Evolutionary conservation across 2,797 vertebrate species (phyloP), one percentile per base, ranked within the genome.

Genomic region (Acanthurus tractus): DNA sequence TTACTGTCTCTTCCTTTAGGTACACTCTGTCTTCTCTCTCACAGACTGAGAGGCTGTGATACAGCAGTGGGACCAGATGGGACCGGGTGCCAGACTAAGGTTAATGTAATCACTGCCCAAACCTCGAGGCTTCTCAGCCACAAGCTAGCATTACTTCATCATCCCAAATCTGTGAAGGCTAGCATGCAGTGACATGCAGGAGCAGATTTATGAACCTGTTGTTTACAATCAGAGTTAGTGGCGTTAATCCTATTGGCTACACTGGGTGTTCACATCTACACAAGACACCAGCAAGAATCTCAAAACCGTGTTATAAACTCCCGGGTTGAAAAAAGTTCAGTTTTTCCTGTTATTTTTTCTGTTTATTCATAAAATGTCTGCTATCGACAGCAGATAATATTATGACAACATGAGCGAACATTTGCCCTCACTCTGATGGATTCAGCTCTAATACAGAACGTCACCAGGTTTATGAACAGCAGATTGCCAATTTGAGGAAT

Each of bases 401-500:
- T 44, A 71, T 62, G 45, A 59, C 59, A 59, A 65, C 67, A 49
- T 57, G 59, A 82, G 77, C 57, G 85, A 86, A 86, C 55, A 63
- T 23, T 74, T 42, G 50, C 70, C 59, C 34, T 74, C 40, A 14
- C 40, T 36, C 63, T 56, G 61, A 78, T 74, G 63, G 70, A 80
- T 85, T 70, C 40, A 29, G 64, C 61, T 68, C 42, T 63, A 71
- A 79, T 55, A 67, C 73, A 9, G 13, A 45, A 25, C 5, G 2
- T 84, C 88, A 69, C 40, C 54, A 36, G 52, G 52, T 87, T 88
- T 83, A 89, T 79, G 56, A 84, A 73, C 67, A 86, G 74, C 46
- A 88, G 77, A 90, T 90, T 91, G 88, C 74, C 86, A 91, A 87
- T 91, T 89, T 86, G 65, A 77, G n/a, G 58, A 63, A 63, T 42